Evolutionary conservation across 2,888 invertebrate species (phyloP).

Genomic region (Dynastes tityus): DNA sequence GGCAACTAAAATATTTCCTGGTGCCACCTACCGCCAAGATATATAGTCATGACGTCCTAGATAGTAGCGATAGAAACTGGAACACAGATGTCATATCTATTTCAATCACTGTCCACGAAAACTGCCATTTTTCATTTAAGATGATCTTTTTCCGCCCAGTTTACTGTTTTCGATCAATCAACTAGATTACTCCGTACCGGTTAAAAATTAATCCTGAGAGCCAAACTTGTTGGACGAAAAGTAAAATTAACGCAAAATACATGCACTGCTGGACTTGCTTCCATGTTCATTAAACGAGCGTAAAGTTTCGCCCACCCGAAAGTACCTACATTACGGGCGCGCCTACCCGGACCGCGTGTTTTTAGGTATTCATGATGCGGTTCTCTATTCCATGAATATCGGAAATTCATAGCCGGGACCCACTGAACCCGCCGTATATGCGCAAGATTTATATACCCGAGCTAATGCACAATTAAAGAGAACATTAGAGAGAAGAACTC

Average conservation of each 20-base stretch:
- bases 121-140: neutral
- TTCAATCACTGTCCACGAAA: neutral
- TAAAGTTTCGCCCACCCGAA: neutral
- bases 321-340: conserved; percentile 1
- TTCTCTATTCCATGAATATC: conserved; percentile 45
- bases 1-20: too few species aligned
- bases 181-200: neutral
- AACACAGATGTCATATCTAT: too few species aligned
- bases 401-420: conserved; percentile 30
- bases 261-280: neutral
- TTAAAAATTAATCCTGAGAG: conserved; percentile 15
- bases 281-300: conserved; percentile 14
- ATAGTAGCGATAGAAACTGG: too few species aligned
- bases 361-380: conserved; percentile 38
- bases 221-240: neutral
- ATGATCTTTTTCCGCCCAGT: neutral
- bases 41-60: too few species aligned
- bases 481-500: conserved; percentile 6
- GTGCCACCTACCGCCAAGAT: too few species aligned
- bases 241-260: conserved; percentile 7
- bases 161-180: neutral
- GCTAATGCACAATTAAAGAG: conserved; percentile 31
- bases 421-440: neutral
- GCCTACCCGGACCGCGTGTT: neutral
- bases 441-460: conserved; percentile 10